These are phyloP conservation scores for Porites divaricata DNA, from an alignment of 92 coral and sea anemone genomes.

Conservation along the genomic window DNA sequence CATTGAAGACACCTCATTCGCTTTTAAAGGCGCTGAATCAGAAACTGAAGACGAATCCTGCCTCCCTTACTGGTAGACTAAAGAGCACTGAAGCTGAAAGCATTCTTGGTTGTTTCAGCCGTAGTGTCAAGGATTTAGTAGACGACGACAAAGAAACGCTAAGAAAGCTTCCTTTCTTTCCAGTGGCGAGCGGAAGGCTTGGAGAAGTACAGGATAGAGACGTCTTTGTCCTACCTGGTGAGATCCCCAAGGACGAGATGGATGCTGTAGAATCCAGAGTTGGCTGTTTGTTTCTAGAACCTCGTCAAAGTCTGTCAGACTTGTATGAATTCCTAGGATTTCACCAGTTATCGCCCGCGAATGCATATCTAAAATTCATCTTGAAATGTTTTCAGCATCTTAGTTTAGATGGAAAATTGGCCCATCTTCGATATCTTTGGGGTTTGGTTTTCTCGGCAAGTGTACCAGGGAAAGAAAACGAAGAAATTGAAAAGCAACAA, in stretches of 20 bases:
- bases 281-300: conserved; percentile 45
- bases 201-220: neutral
- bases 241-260: conserved; percentile 57
- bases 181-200: conserved; percentile 35
- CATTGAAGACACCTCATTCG: conserved; percentile 48
- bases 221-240: conserved; percentile 43
- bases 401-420: conserved; percentile 27
- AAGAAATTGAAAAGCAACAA: neutral
- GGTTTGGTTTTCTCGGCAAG: neutral
- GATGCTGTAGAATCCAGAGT: conserved; percentile 24
- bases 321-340: conserved; percentile 55
- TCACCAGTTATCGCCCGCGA: conserved; percentile 30
- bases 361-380: conserved; percentile 64
- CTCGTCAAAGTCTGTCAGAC: conserved; percentile 11
- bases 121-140: neutral
- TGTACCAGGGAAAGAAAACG: neutral
- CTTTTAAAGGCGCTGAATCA: conserved; percentile 52
- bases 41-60: conserved; percentile 7
- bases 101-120: conserved; percentile 54
- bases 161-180: conserved; percentile 58
- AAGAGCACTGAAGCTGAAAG: neutral
- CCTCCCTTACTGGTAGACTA: neutral
- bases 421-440: conserved; percentile 49
- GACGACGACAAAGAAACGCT: conserved; percentile 1
- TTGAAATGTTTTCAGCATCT: conserved; percentile 47